phyloP scores from a whole-genome alignment of 2,888 invertebrate species.

The Agonopterix alstromeriana region DNA sequence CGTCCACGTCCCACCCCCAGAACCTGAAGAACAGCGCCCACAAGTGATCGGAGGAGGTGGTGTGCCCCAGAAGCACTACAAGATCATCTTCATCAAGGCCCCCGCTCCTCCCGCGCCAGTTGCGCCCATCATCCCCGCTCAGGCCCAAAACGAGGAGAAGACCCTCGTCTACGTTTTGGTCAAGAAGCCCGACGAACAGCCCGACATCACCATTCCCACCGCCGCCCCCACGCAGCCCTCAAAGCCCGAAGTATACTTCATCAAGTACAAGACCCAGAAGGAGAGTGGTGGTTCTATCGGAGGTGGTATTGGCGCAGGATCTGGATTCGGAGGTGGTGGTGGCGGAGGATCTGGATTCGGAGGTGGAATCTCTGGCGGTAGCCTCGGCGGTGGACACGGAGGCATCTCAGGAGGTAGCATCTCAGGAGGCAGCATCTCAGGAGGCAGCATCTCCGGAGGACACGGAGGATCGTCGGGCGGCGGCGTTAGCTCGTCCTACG shows the following conservation, averaged over 20 bases:
- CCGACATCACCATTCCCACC: conserved; percentile 86
- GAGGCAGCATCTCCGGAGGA: conserved; percentile 28
- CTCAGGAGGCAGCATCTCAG: conserved; percentile 32
- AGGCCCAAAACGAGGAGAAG: conserved; percentile 86
- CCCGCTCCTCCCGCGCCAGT: conserved; percentile 86
- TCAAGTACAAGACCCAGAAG: conserved; percentile 87
- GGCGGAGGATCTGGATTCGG: conserved; percentile 21
- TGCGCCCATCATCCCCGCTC: conserved; percentile 84
- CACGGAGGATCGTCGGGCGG: conserved; percentile 41
- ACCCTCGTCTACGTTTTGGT: conserved; percentile 89
- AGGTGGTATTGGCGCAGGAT: conserved; percentile 27
- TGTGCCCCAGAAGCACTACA: conserved; percentile 86
- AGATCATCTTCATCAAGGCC: conserved; percentile 91
- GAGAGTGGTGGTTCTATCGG: conserved; percentile 48
- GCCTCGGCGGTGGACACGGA: conserved; percentile 28
- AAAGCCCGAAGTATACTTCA: conserved; percentile 91
- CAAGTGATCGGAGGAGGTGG: conserved; percentile 80
- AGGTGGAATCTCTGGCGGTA: conserved; percentile 24
- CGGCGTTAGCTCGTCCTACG: conserved; percentile 78
- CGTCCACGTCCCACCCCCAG: conserved; percentile 90
- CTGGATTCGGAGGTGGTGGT: conserved; percentile 22
- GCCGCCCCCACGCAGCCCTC: conserved; percentile 84
- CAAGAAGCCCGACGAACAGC: conserved; percentile 89
- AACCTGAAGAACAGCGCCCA: conserved; percentile 82
- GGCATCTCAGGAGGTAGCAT: conserved; percentile 37